phyloP scores from a whole-genome alignment of 2,113 vertebrate genomes.

The Gymnogyps californianus region DNA sequence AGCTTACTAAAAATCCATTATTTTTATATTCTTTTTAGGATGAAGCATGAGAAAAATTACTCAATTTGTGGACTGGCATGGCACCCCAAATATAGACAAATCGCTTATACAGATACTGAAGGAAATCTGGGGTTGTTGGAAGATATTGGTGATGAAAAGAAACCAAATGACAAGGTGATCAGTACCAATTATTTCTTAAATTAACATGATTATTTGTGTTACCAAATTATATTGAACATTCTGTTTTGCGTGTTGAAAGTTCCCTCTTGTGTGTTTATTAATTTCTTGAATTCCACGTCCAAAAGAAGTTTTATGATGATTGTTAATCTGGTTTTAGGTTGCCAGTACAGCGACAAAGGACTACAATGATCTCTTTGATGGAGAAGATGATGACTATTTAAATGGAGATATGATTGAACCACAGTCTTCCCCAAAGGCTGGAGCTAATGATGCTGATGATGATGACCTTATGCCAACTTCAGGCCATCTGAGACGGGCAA shows the following conservation, averaged over 20 bases:
- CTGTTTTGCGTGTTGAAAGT: neutral
- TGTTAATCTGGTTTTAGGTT: slow-evolving; percentile 49
- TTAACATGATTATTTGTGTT: neutral
- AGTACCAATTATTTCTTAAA: neutral
- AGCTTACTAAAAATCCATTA: neutral
- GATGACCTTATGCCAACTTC: slow-evolving; percentile 71
- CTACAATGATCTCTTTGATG: slow-evolving; percentile 89
- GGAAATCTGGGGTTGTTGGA: slow-evolving; percentile 91
- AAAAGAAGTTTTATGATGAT: neutral
- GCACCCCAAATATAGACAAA: slow-evolving; percentile 81
- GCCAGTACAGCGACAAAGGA: slow-evolving; percentile 58
- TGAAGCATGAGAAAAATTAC: slow-evolving; percentile 91
- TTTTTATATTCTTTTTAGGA: slow-evolving; percentile 69
- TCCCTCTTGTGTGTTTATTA: neutral
- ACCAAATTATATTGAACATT: neutral
- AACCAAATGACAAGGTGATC: slow-evolving; percentile 66
- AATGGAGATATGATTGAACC: slow-evolving; percentile 75
- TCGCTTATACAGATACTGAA: slow-evolving; percentile 91
- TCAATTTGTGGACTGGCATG: slow-evolving; percentile 88
- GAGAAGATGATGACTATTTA: slow-evolving; percentile 79
- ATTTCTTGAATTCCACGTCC: neutral
- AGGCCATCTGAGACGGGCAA: slow-evolving; percentile 66
- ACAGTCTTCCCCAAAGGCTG: slow-evolving; percentile 72
- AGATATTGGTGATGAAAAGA: slow-evolving; percentile 67
- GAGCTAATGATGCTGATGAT: slow-evolving; percentile 50